Base-by-base conservation (phyloP, 2,113 vertebrate genomes). In the Chaetura pelagica region DNA sequence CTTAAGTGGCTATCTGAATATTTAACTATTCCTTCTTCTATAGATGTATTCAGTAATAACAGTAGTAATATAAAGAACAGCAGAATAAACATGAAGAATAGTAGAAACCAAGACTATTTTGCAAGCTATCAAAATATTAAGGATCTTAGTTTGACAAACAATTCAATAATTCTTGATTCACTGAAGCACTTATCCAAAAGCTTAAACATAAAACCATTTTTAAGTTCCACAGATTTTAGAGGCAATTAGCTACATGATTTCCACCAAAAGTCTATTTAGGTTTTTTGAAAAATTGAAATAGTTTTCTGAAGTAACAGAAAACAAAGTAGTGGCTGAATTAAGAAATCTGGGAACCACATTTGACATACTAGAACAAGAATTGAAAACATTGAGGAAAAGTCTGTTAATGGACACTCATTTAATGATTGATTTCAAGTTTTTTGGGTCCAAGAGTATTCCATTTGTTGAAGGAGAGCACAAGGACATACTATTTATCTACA, bases 401-500 rank as follows among this genome's bases (percentile, higher is more conserved):
- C 93, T 89, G 12, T 76, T 92, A 92, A 85, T 91, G 42, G 35
- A 67, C 4, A 82, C 77, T 90, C 35, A 57, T 93, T 88, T 78
- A 72, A 61, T 89, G 54, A 93, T 54, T 73, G 85, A 92, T 87
- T 91, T 93, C 52, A 96, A 89, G n/a, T 35, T 79, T 86, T 87
- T 15, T 44, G 30, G 40, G 66, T 76, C 40, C 67, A 96, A 71
- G 2, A 93, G 64, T 32, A 15, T 72, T 85, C 64, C 26, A 71
- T 83, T 69, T 89, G 49, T 80, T 96, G 88, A 97, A 97, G 97
- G 95, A 95, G 83, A 96, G 57, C 30, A 77, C 85, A 96, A 97
- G 93, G 89, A 82, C 93, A 85, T 76, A 38, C 30, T 80, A 95
- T 96, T 95, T 96, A 89, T 85, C 87, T 79, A 38, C 4, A 32